A percentile compares a stretch with the other conserved stretches of the same genome.
Evolutionary conservation across 1,140 invertebrate genomes (phyloP).

Genomic region (Luehdorfia chinensis): DNA sequence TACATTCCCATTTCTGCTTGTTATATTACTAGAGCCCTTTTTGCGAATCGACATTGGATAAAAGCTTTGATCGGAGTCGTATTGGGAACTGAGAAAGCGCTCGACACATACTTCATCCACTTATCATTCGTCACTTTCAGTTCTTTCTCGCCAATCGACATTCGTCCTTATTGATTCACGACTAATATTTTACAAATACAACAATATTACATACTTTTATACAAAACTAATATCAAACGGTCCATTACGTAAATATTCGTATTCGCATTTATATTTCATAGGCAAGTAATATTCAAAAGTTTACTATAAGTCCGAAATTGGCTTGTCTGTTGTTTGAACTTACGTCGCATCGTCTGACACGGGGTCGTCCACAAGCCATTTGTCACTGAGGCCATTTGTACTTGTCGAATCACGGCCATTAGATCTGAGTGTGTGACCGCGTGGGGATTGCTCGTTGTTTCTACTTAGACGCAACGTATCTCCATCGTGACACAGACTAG

Average conservation of each 20-base stretch:
- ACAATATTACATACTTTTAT: too few relatives aligned
- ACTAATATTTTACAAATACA: too few relatives aligned
- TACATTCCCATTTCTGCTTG: conserved; percentile 43
- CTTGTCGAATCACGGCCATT: conserved; percentile 76
- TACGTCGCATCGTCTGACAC: conserved; percentile 50
- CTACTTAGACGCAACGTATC: conserved; percentile 33
- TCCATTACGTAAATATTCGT: conserved; percentile 40
- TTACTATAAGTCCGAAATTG: conserved; percentile 55
- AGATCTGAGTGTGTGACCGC: conserved; percentile 71
- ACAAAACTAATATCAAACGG: conserved; percentile 17
- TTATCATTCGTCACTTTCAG: conserved; percentile 43
- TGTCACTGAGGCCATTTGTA: conserved; percentile 73
- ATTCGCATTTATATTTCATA: conserved; percentile 42
- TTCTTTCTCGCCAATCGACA: conserved; percentile 25
- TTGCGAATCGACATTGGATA: conserved; percentile 33
- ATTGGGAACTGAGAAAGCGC: conserved; percentile 48
- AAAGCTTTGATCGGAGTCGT: conserved; percentile 51
- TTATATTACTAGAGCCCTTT: conserved; percentile 33
- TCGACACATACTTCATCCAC: conserved; percentile 48
- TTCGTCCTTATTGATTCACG: conserved; percentile 30
- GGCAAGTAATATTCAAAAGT: conserved; percentile 44
- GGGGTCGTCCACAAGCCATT: conserved; percentile 68
- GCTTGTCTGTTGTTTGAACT: conserved; percentile 55
- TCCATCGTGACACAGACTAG: conserved; percentile 39
- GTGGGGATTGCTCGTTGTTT: conserved; percentile 41